Percentiles rank a stretch among this genome's conserved stretches.
Conservation (phyloP, 2,888 invertebrate species). For the Ligdia adustata region DNA sequence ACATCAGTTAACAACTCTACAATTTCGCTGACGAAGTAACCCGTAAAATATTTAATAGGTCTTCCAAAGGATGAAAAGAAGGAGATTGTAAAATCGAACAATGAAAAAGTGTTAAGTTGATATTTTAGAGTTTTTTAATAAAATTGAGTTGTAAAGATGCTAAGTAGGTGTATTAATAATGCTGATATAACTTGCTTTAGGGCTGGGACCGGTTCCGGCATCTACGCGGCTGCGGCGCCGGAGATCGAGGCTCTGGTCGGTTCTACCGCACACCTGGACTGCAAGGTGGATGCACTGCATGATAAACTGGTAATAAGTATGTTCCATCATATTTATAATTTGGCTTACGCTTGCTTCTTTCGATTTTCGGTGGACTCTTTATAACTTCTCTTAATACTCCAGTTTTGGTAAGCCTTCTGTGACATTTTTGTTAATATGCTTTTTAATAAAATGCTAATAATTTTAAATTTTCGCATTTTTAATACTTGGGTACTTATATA, state of each 20-base stretch:
- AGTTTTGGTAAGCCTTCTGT: too few relatives aligned
- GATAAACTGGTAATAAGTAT: constrained; percentile 74
- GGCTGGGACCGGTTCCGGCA: constrained; percentile 65
- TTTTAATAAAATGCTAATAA: too few relatives aligned
- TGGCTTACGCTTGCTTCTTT: too few relatives aligned
- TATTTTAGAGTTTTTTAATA: neutral
- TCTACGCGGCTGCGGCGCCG: constrained; percentile 73
- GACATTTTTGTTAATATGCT: too few relatives aligned
- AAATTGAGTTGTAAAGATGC: neutral
- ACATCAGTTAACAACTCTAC: constrained; percentile 13
- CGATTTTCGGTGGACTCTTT: too few relatives aligned
- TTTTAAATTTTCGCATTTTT: too few relatives aligned
- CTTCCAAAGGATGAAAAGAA: constrained; percentile 1
- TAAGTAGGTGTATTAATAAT: neutral
- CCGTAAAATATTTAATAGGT: constrained; percentile 19
- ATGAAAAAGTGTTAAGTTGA: constrained; percentile 7
- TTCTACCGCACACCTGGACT: constrained; percentile 75
- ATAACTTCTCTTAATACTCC: too few relatives aligned
- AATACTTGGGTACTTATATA: too few relatives aligned
- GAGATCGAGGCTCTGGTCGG: constrained; percentile 76
- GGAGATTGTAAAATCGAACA: constrained; percentile 9
- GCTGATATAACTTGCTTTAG: constrained; percentile 37
- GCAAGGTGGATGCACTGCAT: constrained; percentile 77
- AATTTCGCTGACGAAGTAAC: constrained; percentile 18
- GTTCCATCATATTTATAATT: too few relatives aligned